Evolutionary conservation across 2,888 invertebrate species (phyloP).

Genomic region (Napeogenes inachia): DNA sequence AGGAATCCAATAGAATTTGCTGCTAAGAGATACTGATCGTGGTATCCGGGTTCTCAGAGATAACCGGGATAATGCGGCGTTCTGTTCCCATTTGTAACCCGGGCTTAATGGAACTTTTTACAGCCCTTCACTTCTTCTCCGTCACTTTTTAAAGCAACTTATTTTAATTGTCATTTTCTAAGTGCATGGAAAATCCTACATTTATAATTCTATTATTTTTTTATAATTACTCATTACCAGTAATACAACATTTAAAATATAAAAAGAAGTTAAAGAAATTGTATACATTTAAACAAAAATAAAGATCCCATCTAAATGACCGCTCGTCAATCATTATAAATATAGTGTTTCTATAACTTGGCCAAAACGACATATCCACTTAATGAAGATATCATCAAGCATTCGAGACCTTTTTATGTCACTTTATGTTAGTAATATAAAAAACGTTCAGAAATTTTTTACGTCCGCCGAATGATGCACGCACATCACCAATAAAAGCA

Average conservation of each 20-base stretch:
- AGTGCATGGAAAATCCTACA: no score
- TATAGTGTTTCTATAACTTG: background rate
- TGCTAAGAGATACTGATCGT: conserved; percentile 31
- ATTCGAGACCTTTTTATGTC: background rate
- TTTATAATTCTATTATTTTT: no score
- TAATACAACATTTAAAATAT: no score
- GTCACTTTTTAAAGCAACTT: conserved; percentile 54
- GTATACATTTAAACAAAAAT: no score
- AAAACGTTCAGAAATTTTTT: conserved; percentile 63
- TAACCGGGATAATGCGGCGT: conserved; percentile 50
- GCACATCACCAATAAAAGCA: conserved; percentile 59
- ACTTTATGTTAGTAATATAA: conserved; percentile 28
- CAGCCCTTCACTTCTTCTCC: conserved; percentile 60
- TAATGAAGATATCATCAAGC: background rate
- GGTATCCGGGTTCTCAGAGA: conserved; percentile 50
- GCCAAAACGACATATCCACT: background rate
- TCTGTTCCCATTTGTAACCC: conserved; percentile 67
- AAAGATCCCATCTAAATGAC: no score
- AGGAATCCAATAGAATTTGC: conserved; percentile 19
- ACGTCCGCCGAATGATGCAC: conserved; percentile 66
- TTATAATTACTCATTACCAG: no score
- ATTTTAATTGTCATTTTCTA: conserved; percentile 55
- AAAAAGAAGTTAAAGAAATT: no score
- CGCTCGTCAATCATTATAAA: no score
- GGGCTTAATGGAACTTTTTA: conserved; percentile 66